These are phyloP conservation scores for Pseudorhombus dupliciocellatus DNA, from an alignment of 2,113 vertebrate species.

Conservation along the genomic window DNA sequence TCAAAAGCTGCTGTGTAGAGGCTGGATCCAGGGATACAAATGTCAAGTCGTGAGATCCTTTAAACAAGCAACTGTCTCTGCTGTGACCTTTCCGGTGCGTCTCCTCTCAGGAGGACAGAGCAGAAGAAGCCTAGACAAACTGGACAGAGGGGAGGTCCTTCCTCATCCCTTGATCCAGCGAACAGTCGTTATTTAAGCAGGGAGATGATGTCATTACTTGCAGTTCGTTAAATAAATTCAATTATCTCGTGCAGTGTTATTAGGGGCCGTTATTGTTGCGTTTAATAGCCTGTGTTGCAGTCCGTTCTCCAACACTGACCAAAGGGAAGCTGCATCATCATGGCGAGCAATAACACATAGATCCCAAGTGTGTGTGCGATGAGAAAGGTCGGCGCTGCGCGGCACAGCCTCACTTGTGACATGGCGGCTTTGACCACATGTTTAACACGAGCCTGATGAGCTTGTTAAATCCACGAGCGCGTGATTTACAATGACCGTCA, in stretches of 20 bases:
- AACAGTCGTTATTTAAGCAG: conserved; percentile 2
- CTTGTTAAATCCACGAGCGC: neutral
- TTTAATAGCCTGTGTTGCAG: conserved; percentile 13
- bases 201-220: conserved; percentile 21
- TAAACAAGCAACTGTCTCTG: conserved; percentile 9
- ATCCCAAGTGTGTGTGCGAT: neutral
- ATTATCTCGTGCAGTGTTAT: conserved; percentile 29
- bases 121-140: neutral
- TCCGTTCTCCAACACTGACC: conserved; percentile 18
- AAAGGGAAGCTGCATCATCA: conserved; percentile 23
- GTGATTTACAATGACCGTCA: neutral
- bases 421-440: conserved; percentile 2
- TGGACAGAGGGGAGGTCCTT: neutral
- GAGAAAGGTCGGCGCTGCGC: conserved; percentile 5
- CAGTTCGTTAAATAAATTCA: conserved; percentile 8
- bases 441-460: neutral
- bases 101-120: neutral
- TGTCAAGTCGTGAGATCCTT: too few relatives aligned
- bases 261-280: conserved; percentile 23
- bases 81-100: conserved; percentile 1
- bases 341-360: conserved; percentile 18
- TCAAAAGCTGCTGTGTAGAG: too few relatives aligned
- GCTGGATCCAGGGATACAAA: too few relatives aligned
- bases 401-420: neutral
- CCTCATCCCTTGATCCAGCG: conserved; percentile 7